Conservation (phyloP, 37 sponge, comb jelly and placozoan genomes). For the Beroe forskalii region DNA sequence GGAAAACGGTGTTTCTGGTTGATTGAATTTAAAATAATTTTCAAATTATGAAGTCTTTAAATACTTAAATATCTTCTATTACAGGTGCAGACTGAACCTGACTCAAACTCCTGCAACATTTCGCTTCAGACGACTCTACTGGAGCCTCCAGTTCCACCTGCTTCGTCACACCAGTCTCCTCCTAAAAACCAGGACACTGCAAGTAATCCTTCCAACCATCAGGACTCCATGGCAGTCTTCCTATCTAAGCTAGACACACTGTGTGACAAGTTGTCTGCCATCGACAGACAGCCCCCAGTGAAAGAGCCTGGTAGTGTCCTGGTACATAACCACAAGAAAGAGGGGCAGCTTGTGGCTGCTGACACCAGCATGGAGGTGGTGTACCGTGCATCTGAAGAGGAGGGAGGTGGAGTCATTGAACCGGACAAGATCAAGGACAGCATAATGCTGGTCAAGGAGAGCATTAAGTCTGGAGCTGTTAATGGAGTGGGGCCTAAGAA, state of each 20-base stretch:
- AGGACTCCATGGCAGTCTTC: slow-evolving; percentile 55
- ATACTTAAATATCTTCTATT: too few species aligned
- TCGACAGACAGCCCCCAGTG: not conserved
- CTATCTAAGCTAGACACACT: slow-evolving; percentile 11
- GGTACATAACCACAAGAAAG: slow-evolving; percentile 18
- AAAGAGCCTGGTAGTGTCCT: not conserved
- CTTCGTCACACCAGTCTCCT: not conserved
- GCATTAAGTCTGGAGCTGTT: too few species aligned
- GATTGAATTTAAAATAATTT: not conserved
- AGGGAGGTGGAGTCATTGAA: not conserved
- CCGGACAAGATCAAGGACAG: not conserved
- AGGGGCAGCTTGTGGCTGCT: not conserved
- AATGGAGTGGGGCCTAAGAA: not conserved
- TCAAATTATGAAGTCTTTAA: too few species aligned
- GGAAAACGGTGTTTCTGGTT: not conserved
- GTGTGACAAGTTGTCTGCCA: slow-evolving; percentile 56
- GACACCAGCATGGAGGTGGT: not conserved
- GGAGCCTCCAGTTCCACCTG: not conserved
- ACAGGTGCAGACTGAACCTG: not conserved
- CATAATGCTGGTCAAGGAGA: not conserved
- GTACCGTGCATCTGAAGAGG: not conserved
- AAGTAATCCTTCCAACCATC: not conserved
- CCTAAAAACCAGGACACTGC: not conserved
- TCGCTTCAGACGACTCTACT: not conserved
- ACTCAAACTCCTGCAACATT: not conserved